Percentiles rank a stretch among this genome's conserved stretches.
Conservation (phyloP, 2,888 invertebrate species). For the Venustoraphidia nigricollis region DNA sequence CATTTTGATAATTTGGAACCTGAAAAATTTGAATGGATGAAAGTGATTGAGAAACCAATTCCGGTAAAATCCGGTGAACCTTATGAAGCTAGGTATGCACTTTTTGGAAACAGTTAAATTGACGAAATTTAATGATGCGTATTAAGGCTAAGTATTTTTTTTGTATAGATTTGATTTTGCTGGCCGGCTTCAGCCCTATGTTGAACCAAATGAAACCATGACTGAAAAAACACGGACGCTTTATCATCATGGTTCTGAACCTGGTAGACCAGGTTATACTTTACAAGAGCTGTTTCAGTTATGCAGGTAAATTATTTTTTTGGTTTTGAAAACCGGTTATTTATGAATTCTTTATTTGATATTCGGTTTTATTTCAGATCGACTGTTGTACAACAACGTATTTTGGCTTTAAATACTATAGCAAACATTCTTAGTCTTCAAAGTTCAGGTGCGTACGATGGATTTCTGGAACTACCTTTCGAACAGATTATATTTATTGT, state of each 20-base stretch:
- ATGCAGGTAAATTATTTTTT: constrained; percentile 30
- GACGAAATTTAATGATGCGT: not conserved
- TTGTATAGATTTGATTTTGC: constrained; percentile 57
- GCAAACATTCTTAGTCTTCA: constrained; percentile 62
- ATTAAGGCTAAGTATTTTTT: not conserved
- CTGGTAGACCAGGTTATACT: constrained; percentile 80
- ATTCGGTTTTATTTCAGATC: constrained; percentile 30
- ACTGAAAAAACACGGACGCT: constrained; percentile 46
- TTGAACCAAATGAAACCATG: constrained; percentile 40
- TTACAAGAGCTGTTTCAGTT: constrained; percentile 76
- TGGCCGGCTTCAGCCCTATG: constrained; percentile 60
- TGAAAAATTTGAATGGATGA: constrained; percentile 83
- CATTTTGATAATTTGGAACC: constrained; percentile 76
- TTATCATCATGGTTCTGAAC: constrained; percentile 89
- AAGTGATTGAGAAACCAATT: constrained; percentile 41
- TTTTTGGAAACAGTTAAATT: not conserved
- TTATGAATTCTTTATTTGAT: not conserved
- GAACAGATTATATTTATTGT: constrained; percentile 66
- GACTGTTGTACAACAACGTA: constrained; percentile 67
- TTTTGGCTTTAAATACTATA: constrained; percentile 62
- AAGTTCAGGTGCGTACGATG: constrained; percentile 61
- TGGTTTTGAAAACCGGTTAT: not conserved
- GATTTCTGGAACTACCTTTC: constrained; percentile 55
- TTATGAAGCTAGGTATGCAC: constrained; percentile 49
- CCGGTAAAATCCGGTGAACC: constrained; percentile 37